Evolutionary conservation across 1,140 invertebrate species (phyloP), one percentile per base, ranked within the genome.

Genomic region (Diprion similis): DNA sequence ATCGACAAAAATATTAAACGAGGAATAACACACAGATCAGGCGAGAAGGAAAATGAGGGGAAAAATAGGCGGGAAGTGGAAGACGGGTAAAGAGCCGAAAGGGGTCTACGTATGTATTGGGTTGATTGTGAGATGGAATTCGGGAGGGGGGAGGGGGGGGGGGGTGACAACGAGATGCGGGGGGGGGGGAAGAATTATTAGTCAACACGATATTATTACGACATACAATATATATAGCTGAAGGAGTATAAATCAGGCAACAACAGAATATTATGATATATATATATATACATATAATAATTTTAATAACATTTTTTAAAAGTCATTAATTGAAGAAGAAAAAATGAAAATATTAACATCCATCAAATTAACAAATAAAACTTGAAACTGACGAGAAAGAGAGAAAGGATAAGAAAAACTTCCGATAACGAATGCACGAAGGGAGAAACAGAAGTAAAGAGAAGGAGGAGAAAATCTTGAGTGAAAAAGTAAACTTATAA

Each of bases 381-480:
- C 24, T 37, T 37, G 24, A 37, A 37, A 37, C 24, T 37, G 24
- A 9, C 51, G 51, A 9, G 3, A 59, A 59, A 9, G 11, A 8
- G 9, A 59, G 4, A 59, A 59, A 59, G 6, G 7, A 59, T 8
- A 13, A 59, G 11, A 8, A 13, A 59, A 13, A 59, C 51, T 37
- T 37, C 6, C 24, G 13, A 51, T 47, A 51, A 68, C 68, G 47
- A 10, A 71, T 4, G 37, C 9, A n/a, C 10, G 45, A 68, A 51
- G 47, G 68, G 45, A 48, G 46, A 75, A 24, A 68, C n/a, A 71
- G 66, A 69, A 46, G 24, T n/a, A 37, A n/a, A 19, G 66, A 15
- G 37, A n/a, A 72, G 47, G 64, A 51, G 67, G 46, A 2, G 18
- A 59, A 67, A 68, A 37, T 37, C 24, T 6, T 37, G 24, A 37